phyloP scores from a whole-genome alignment of 1,140 invertebrate species.

The Bombus impatiens region DNA sequence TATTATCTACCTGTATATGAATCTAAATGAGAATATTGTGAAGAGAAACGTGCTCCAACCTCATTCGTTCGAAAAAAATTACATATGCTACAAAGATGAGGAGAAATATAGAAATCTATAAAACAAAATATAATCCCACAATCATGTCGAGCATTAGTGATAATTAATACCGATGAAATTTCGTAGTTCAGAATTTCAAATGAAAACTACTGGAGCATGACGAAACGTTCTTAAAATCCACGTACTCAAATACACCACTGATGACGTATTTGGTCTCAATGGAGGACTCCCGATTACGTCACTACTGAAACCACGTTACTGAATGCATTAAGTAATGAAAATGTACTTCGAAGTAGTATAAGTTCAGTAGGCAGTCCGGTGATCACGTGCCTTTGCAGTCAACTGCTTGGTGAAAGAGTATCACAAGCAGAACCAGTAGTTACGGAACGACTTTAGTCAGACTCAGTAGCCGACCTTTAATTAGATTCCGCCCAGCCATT shows the following conservation, averaged over 20 bases:
- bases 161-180: background rate
- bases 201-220: background rate
- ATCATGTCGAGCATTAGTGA: background rate
- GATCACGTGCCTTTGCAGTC: slow-evolving; percentile 1
- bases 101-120: no score
- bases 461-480: background rate
- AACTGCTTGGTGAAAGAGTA: background rate
- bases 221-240: background rate
- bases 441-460: background rate
- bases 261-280: background rate
- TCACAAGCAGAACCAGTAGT: background rate
- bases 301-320: background rate
- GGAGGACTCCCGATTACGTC: background rate
- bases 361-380: background rate
- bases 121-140: background rate
- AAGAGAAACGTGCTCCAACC: no score
- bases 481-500: background rate
- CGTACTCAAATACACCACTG: no score
- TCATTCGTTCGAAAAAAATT: no score
- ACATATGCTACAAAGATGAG: no score
- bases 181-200: background rate
- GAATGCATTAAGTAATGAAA: background rate
- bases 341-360: slow-evolving; percentile 14
- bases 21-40: no score
- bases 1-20: no score